Base-by-base conservation (phyloP, 1,140 invertebrate genomes). In the Chrysoperla carnea region DNA sequence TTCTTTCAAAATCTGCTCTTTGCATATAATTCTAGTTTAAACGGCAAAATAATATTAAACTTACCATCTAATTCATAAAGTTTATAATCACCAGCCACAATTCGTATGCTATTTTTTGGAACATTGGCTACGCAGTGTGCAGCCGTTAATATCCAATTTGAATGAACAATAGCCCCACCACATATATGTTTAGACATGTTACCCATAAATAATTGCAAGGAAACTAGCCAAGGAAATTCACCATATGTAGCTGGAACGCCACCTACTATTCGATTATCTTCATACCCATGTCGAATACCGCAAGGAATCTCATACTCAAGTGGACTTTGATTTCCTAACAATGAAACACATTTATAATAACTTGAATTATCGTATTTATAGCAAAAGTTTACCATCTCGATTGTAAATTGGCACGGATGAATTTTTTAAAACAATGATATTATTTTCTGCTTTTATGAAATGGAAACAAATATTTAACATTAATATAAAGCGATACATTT, bases 151-250 rank as follows among this genome's bases (percentile, higher is more conserved):
- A 52, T 29, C 48, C 48, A 52, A 33, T 42, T 36, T 8, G 39
- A 40, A 7, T 38, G n/a, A 14, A 52, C 31, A 9, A 50, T 44
- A 8, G 49, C 49, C 11, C 45, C 49, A 31, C 47, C 50, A 42
- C 48, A 52, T 12, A 48, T 45, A 40, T 52, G 48, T 27, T 15
- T 13, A 28, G 39, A 45, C 23, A 17, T 39, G 29, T 38, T 13
- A 11, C 12, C 27, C 27, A 36, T 13, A 27, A 27, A 17, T 17
- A 50, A 8, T 44, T 50, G 48, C 9, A 52, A 31, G 6, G 50
- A 52, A 14, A 50, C 39, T 36, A 47, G 29, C 50, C 50, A 52
- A 5, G 50, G 48, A 42, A 52, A 52, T 46, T 52, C 50, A 45
- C 44, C 39, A 41, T 23, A 6, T 23, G 29, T n/a, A 14, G 48